Evolutionary conservation across 2,888 invertebrate genomes (phyloP).

Genomic region (Drosophila cracens): DNA sequence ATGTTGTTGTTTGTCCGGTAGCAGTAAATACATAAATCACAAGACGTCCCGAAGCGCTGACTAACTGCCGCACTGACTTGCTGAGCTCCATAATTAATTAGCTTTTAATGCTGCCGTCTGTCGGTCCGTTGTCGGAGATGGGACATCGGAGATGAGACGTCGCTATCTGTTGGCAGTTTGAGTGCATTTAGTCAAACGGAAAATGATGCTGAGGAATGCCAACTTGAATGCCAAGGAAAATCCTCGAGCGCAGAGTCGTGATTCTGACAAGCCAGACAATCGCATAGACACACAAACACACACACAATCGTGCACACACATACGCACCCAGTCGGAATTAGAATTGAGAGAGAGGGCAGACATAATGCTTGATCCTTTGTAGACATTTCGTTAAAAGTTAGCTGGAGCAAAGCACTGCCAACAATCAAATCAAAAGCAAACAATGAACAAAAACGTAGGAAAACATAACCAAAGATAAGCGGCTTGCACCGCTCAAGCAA

Average conservation of each 20-base stretch:
- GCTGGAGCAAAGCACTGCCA: slow-evolving; percentile 64
- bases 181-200: slow-evolving; percentile 82
- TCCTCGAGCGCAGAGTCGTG: slow-evolving; percentile 54
- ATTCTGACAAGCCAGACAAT: slow-evolving; percentile 70
- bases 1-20: slow-evolving; percentile 2
- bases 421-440: slow-evolving; percentile 81
- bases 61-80: slow-evolving; percentile 49
- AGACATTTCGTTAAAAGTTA: slow-evolving; percentile 82
- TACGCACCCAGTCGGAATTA: slow-evolving; percentile 19
- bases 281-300: slow-evolving; percentile 23
- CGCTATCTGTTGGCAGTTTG: slow-evolving; percentile 60
- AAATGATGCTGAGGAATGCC: slow-evolving; percentile 73
- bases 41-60: slow-evolving; percentile 50
- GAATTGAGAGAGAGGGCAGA: slow-evolving; percentile 28
- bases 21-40: slow-evolving; percentile 66
- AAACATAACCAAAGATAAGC: slow-evolving; percentile 81
- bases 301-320: slow-evolving; percentile 8
- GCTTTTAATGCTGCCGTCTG: slow-evolving; percentile 73
- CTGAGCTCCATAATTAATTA: slow-evolving; percentile 74
- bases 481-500: slow-evolving; percentile 71
- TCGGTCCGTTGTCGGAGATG: slow-evolving; percentile 4
- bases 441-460: slow-evolving; percentile 80
- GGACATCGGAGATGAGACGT: slow-evolving; percentile 15
- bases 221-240: slow-evolving; percentile 53
- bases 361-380: slow-evolving; percentile 77